A percentile compares a stretch with the other conserved stretches of the same genome.
phyloP scores from a whole-genome alignment of 2,797 vertebrate species.

The Leucoraja ocellata region DNA sequence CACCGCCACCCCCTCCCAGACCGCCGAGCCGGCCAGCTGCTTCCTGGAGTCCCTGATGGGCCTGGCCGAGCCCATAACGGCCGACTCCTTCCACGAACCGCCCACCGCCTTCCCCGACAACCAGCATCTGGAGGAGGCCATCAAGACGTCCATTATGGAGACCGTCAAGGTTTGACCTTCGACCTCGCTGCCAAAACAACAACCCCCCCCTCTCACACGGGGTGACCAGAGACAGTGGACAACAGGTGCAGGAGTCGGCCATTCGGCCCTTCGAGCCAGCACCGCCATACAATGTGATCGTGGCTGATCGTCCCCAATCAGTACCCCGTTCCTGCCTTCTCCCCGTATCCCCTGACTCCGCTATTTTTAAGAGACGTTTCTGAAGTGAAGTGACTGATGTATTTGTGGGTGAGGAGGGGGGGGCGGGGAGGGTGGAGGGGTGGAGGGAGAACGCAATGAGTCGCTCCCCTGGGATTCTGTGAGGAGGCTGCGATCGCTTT shows the following conservation, averaged over 20 bases:
- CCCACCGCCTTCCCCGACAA: conserved; percentile 79
- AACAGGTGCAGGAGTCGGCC: too few relatives aligned
- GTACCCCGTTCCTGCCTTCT: too few relatives aligned
- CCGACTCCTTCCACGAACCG: conserved; percentile 58
- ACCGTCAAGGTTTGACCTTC: conserved; percentile 69
- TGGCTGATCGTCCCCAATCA: too few relatives aligned
- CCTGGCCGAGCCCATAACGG: conserved; percentile 61
- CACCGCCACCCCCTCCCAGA: conserved; percentile 61
- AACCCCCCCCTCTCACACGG: too few relatives aligned
- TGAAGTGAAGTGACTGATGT: background rate
- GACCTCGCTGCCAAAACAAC: background rate
- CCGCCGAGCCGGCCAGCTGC: conserved; percentile 70
- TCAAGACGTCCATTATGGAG: conserved; percentile 80
- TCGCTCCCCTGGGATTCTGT: background rate
- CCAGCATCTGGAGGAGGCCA: conserved; percentile 86
- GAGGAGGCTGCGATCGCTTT: background rate
- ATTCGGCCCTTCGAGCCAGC: background rate
- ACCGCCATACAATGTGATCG: too few relatives aligned
- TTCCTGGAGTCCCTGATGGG: conserved; percentile 88
- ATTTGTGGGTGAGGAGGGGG: background rate
- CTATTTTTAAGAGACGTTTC: too few relatives aligned
- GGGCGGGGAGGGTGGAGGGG: background rate
- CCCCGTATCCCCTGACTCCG: too few relatives aligned
- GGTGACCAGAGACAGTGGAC: too few relatives aligned
- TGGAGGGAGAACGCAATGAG: background rate